A percentile compares a stretch with the other conserved stretches of the same genome.
phyloP scores from a whole-genome alignment of 2,888 invertebrate genomes.

The Dolichopus griseipennis region DNA sequence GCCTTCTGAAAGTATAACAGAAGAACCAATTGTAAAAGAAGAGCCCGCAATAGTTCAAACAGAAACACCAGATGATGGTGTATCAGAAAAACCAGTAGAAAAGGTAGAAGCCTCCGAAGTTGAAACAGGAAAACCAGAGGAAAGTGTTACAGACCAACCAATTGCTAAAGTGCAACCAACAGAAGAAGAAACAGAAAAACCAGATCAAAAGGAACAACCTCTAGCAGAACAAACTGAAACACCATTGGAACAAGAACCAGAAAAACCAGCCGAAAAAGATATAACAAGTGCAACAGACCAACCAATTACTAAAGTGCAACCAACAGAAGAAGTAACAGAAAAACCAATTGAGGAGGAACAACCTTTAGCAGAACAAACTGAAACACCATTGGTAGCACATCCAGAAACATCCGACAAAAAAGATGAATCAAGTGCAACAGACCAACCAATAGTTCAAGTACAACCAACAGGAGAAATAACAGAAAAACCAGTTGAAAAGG shows the following conservation, averaged over 20 bases:
- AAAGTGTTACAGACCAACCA: constrained; percentile 1
- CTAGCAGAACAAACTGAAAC: constrained; percentile 13
- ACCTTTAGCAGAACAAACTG: constrained; percentile 9
- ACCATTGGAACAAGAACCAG: no score
- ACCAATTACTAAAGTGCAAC: neutral
- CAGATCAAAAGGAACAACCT: constrained; percentile 9
- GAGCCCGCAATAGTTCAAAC: constrained; percentile 19
- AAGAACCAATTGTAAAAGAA: neutral
- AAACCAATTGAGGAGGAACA: constrained; percentile 11
- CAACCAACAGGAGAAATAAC: neutral
- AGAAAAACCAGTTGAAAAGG: neutral
- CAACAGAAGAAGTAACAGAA: neutral
- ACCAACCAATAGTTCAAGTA: neutral
- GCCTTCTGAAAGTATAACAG: constrained; percentile 15
- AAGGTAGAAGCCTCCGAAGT: neutral
- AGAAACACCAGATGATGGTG: neutral
- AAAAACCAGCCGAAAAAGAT: no score
- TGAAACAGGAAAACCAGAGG: constrained; percentile 12
- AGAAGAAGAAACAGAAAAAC: neutral
- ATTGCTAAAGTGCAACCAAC: neutral
- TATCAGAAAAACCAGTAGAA: neutral
- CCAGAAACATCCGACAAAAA: no score
- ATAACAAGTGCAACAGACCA: neutral
- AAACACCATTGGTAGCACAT: constrained; percentile 17
- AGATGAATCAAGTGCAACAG: neutral